phyloP scores from a whole-genome alignment of 2,888 invertebrate genomes.

The Pteria penguin region DNA sequence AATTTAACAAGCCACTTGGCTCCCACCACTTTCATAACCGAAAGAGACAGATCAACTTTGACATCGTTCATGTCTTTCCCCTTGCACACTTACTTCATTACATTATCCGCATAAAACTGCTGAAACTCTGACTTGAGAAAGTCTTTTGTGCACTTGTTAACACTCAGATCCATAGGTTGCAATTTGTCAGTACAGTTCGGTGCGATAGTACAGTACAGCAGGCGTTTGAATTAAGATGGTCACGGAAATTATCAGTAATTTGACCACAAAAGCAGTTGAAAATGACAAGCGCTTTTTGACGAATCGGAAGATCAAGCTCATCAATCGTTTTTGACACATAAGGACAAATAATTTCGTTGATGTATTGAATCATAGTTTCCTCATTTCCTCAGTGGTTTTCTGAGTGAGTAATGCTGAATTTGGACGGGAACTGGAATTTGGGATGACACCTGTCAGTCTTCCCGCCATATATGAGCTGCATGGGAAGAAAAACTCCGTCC shows the following conservation, averaged over 20 bases:
- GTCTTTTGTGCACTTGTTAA: constrained; percentile 6
- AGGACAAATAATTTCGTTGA: not conserved
- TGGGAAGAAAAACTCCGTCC: not conserved
- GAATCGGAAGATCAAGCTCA: not conserved
- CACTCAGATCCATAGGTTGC: constrained; percentile 8
- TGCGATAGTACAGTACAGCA: not conserved
- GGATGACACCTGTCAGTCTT: not conserved
- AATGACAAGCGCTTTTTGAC: constrained; percentile 11
- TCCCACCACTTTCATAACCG: constrained; percentile 16
- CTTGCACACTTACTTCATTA: not conserved
- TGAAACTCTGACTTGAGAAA: constrained; percentile 4
- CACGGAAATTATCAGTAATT: constrained; percentile 2
- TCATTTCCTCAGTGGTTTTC: constrained; percentile 14
- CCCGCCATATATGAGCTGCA: constrained; percentile 1
- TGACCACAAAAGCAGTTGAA: constrained; percentile 13
- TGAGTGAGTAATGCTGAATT: not conserved
- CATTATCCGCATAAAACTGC: constrained; percentile 2
- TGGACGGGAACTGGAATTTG: constrained; percentile 1
- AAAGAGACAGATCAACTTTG: constrained; percentile 1
- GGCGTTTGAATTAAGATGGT: not conserved
- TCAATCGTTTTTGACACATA: not conserved
- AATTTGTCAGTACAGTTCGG: constrained; percentile 1
- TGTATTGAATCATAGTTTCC: not conserved
- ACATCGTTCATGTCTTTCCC: not conserved
- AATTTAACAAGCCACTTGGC: constrained; percentile 19